phyloP scores from a whole-genome alignment of 2,797 vertebrate genomes.

The Sebastes nivosus region DNA sequence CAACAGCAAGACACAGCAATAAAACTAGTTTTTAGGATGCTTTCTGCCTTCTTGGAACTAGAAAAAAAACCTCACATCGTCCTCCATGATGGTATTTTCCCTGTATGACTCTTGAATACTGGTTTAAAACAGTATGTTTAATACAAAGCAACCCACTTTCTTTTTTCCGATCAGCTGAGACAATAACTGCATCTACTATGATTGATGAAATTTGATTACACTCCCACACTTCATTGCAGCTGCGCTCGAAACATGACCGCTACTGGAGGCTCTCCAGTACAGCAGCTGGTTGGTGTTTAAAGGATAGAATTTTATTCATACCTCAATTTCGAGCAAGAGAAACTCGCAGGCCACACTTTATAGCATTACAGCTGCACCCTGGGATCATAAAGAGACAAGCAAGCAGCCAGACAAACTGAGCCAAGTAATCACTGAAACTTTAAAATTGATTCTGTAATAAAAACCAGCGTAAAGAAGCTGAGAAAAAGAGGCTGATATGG shows the following conservation, averaged over 20 bases:
- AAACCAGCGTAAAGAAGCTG: constrained; percentile 10
- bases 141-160: not conserved
- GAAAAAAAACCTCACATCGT: not conserved
- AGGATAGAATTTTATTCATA: constrained; percentile 38
- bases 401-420: constrained; percentile 30
- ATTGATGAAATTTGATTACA: constrained; percentile 17
- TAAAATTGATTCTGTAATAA: constrained; percentile 39
- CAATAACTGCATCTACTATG: not conserved
- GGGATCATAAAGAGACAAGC: constrained; percentile 22
- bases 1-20: not conserved
- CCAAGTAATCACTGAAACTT: constrained; percentile 55
- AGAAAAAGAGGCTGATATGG: constrained; percentile 13
- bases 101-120: not conserved
- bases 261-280: constrained; percentile 2
- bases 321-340: constrained; percentile 39
- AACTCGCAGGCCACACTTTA: constrained; percentile 30
- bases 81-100: not conserved
- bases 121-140: not conserved
- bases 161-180: constrained; percentile 14
- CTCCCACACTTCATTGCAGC: not conserved
- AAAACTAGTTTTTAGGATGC: not conserved
- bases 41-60: not conserved
- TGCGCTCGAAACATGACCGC: constrained; percentile 16
- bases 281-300: constrained; percentile 3
- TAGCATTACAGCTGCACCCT: constrained; percentile 30